These are phyloP conservation scores for Strigamia crassipes DNA, from an alignment of 2,888 invertebrate genomes.

Conservation along the genomic window DNA sequence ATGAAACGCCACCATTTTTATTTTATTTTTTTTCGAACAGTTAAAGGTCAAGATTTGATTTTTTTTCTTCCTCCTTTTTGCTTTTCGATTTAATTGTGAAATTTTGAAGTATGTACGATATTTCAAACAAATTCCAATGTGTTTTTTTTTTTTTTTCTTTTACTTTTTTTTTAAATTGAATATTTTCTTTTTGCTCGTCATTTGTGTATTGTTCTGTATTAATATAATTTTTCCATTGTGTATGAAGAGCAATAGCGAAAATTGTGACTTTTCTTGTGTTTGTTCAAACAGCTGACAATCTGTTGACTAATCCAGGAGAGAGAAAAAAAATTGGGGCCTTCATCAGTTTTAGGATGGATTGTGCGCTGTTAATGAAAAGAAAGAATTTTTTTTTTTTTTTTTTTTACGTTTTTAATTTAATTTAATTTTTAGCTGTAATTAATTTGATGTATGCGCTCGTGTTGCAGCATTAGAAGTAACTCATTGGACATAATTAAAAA, in stretches of 20 bases:
- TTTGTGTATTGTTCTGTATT: background rate
- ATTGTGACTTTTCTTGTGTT: background rate
- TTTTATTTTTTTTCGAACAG: background rate
- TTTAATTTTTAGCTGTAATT: background rate
- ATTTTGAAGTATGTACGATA: background rate
- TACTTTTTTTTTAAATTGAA: background rate
- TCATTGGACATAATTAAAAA: constrained; percentile 2
- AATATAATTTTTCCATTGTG: background rate
- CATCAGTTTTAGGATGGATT: background rate
- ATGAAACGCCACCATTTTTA: background rate
- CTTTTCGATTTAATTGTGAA: background rate
- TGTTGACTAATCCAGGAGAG: background rate
- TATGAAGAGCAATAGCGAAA: background rate
- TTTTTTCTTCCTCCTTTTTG: background rate
- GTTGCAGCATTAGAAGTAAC: background rate
- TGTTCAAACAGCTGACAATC: background rate
- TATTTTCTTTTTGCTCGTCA: background rate
- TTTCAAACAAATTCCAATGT: background rate
- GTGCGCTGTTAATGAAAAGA: background rate
- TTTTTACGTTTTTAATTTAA: background rate
- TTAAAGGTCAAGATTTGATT: background rate
- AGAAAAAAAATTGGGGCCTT: background rate
- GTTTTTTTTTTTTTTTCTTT: too few species aligned
- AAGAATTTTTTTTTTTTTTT: background rate
- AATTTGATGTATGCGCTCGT: constrained; percentile 1